These are phyloP conservation scores for Oenanthe oenanthe DNA, from an alignment of 2,113 vertebrate species.

Conservation along the genomic window DNA sequence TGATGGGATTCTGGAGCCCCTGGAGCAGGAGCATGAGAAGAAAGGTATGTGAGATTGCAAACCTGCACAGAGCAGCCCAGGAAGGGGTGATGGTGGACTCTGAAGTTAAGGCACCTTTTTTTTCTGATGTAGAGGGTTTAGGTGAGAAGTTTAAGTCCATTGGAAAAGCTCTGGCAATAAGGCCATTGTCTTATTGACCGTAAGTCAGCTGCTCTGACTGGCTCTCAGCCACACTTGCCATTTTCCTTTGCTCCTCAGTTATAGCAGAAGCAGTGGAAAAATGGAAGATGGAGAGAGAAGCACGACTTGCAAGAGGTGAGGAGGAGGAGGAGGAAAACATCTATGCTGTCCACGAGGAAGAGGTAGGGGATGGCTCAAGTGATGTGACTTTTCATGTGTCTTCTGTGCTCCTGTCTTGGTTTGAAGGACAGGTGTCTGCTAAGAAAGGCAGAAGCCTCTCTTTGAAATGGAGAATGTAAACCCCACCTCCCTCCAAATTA, in stretches of 20 bases:
- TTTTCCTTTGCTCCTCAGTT: slow-evolving; percentile 71
- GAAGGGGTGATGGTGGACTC: not conserved
- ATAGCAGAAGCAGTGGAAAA: slow-evolving; percentile 84
- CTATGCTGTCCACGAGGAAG: slow-evolving; percentile 84
- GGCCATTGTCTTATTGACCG: not conserved
- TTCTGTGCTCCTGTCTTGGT: not conserved
- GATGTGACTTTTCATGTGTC: not conserved
- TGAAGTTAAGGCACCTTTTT: not conserved
- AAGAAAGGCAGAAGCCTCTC: too few species aligned
- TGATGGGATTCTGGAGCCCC: slow-evolving; percentile 90
- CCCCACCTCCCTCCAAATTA: too few species aligned
- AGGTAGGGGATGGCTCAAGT: slow-evolving; percentile 72
- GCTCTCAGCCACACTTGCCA: not conserved
- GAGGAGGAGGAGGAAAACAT: slow-evolving; percentile 90
- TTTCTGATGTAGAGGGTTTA: not conserved
- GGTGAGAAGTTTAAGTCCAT: not conserved
- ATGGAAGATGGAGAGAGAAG: slow-evolving; percentile 88
- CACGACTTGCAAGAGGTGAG: slow-evolving; percentile 77
- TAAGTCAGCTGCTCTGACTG: not conserved
- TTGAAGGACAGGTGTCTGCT: too few species aligned
- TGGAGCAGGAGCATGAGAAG: slow-evolving; percentile 91
- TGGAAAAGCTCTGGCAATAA: not conserved
- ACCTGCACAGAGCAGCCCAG: not conserved
- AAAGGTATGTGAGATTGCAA: slow-evolving; percentile 72
- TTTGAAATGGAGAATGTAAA: too few species aligned